Evolutionary conservation across 1,140 invertebrate genomes (phyloP), one percentile per base, ranked within the genome.

Genomic region (Cotesia vestalis): DNA sequence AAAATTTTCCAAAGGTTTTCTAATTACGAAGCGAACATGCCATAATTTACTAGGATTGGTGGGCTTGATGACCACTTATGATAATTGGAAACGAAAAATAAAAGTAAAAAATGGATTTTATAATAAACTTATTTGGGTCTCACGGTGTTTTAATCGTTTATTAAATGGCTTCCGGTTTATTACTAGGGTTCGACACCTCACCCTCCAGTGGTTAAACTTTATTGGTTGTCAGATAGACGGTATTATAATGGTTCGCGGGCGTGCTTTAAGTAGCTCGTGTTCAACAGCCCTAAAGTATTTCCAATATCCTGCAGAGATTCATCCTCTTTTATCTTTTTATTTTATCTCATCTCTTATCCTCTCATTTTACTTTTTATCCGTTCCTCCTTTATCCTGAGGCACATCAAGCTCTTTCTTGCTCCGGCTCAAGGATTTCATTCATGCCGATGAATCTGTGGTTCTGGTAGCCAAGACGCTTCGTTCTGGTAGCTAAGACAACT

Each of bases 231-330:
- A 76, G 68, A 46, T 46, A 46, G 80, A 79, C 78, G 80, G 79
- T 81, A 83, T 85, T 83, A 83, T 84, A 84, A 85, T 84, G 80
- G 77, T 73, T 73, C 60, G 27, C 38, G 60, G 75, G 61, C 72
- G 76, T 75, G 66, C 62, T 80, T 78, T 84, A 84, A 83, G 82
- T 83, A 80, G 82, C 77, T 69, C 82, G 77, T 85, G 84, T 85
- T 82, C 74, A 83, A 84, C 84, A 85, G 78, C 81, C 75, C 79
- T 79, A 79, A 81, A 83, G 83, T 85, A 84, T 85, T 85, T 85
- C 83, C 84, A 85, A 85, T 85, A 85, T 85, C 84, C 84, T 85
- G 84, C 81, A 79, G 80, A 76, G 81, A 78, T 74, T 74, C 71
- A 73, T 72, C 73, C 69, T 72, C 66, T 68, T 69, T 40, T 55